A percentile compares a stretch with the other conserved stretches of the same genome.
Evolutionary conservation across 1,140 invertebrate genomes (phyloP).

Genomic region (Bombus terrestris): DNA sequence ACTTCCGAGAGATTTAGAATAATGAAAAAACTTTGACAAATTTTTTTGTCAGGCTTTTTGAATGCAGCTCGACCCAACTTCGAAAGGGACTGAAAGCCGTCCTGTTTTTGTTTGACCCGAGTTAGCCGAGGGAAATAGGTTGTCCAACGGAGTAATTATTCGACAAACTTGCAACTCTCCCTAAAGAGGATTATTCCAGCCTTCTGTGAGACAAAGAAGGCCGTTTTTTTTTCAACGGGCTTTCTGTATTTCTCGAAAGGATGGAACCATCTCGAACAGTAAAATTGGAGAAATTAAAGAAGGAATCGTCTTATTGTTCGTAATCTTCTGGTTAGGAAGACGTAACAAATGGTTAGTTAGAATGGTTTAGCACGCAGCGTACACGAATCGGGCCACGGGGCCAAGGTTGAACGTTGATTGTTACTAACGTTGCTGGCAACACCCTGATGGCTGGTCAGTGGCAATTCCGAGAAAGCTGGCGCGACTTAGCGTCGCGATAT

Average conservation of each 20-base stretch:
- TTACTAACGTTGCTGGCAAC: slow-evolving; percentile 50
- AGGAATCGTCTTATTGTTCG: not conserved
- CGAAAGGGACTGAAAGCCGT: not conserved
- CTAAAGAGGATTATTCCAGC: not conserved
- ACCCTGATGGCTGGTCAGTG: slow-evolving; percentile 36
- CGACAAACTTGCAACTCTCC: not conserved
- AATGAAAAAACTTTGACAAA: slow-evolving; percentile 32
- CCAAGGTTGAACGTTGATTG: slow-evolving; percentile 63
- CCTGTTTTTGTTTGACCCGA: not conserved
- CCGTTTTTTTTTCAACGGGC: not conserved
- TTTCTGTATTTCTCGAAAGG: not conserved
- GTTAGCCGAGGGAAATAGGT: not conserved
- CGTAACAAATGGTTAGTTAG: not conserved
- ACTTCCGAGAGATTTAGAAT: not conserved
- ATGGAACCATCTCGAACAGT: not conserved
- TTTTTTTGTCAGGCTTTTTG: not conserved
- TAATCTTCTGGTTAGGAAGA: not conserved
- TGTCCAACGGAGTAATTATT: not conserved
- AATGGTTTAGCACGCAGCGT: slow-evolving; percentile 26
- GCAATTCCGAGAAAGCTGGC: slow-evolving; percentile 42
- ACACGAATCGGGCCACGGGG: slow-evolving; percentile 66
- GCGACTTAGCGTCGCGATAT: slow-evolving; percentile 26
- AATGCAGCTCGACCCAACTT: not conserved
- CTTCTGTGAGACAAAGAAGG: not conserved
- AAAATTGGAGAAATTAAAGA: not conserved